Percentiles rank a stretch among this genome's conserved stretches.
These are phyloP conservation scores for Sycophila sp. DNA, from an alignment of 1,140 invertebrate species.

Conservation along the genomic window DNA sequence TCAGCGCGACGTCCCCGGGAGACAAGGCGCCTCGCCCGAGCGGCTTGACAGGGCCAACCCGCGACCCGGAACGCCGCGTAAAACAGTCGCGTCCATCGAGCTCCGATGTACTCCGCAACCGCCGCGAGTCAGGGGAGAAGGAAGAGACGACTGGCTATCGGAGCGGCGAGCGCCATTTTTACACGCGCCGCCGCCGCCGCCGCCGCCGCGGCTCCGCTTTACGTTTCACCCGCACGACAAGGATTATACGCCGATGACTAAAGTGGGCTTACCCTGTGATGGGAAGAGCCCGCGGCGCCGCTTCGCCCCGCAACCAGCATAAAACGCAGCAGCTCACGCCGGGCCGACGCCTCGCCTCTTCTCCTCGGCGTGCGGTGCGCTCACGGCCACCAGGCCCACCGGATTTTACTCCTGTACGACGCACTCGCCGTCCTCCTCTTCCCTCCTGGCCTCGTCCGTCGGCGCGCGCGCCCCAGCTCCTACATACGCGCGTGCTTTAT, in stretches of 20 bases:
- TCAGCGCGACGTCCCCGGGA: too few species aligned
- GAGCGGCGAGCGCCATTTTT: slow-evolving; percentile 59
- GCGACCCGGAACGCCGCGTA: too few species aligned
- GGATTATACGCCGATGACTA: neutral
- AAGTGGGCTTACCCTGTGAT: slow-evolving; percentile 54
- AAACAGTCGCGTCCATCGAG: too few species aligned
- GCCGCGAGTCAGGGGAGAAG: too few species aligned
- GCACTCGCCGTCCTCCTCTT: slow-evolving; percentile 25
- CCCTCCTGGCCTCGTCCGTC: neutral
- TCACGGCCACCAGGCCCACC: slow-evolving; percentile 44
- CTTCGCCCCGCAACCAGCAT: slow-evolving; percentile 51
- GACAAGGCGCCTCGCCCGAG: too few species aligned
- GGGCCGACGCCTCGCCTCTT: neutral
- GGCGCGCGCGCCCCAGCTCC: neutral
- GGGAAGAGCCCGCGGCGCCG: slow-evolving; percentile 49
- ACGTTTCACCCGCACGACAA: neutral
- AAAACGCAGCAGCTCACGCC: slow-evolving; percentile 44
- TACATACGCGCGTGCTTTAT: neutral
- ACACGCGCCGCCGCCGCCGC: slow-evolving; percentile 37
- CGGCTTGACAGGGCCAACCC: too few species aligned
- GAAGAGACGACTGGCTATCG: neutral
- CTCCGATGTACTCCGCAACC: too few species aligned
- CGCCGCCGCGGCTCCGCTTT: neutral
- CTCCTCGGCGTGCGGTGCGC: slow-evolving; percentile 59
- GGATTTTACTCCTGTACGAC: too few species aligned